A percentile compares a stretch with the other conserved stretches of the same genome.
Evolutionary conservation across 2,888 invertebrate species (phyloP).

Genomic region (Eledona agricola): DNA sequence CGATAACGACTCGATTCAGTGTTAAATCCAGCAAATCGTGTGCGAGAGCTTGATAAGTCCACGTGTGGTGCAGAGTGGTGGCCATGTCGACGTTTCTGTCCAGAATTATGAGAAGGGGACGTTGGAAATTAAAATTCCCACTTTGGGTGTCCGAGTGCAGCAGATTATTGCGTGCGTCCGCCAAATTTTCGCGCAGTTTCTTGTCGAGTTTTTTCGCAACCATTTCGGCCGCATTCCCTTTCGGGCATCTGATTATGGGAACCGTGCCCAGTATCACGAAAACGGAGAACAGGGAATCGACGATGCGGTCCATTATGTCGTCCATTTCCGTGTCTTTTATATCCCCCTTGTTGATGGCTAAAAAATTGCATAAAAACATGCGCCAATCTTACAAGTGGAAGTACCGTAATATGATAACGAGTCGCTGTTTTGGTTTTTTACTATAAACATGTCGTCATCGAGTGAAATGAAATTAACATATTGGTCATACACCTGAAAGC

Average conservation of each 20-base stretch:
- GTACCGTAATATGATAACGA: conserved; percentile 90
- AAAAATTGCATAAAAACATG: conserved; percentile 2
- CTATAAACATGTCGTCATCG: conserved; percentile 96
- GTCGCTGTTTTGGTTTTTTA: conserved; percentile 93
- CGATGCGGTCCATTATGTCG: conserved; percentile 89
- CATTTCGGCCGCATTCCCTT: conserved; percentile 98
- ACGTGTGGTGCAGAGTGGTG: conserved; percentile 98
- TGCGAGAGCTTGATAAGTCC: conserved; percentile 98
- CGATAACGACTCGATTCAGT: conserved; percentile 74
- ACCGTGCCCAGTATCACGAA: conserved; percentile 94
- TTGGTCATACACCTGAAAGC: conserved; percentile 90
- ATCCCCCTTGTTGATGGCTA: conserved; percentile 92
- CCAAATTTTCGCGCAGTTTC: conserved; percentile 94
- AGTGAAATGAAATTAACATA: conserved; percentile 98
- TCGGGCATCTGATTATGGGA: conserved; percentile 90
- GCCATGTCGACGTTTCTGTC: conserved; percentile 97
- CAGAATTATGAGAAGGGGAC: conserved; percentile 90
- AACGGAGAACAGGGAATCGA: conserved; percentile 96
- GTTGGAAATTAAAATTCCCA: conserved; percentile 85
- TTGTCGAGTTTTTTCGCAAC: conserved; percentile 97
- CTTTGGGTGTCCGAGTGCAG: conserved; percentile 87
- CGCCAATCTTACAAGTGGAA: background rate
- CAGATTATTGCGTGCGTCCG: conserved; percentile 95
- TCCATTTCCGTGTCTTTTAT: conserved; percentile 97
- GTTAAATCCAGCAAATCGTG: conserved; percentile 95